Evolutionary conservation across 2,113 vertebrate species (phyloP).

Genomic region (Romanogobio albipinnatus): DNA sequence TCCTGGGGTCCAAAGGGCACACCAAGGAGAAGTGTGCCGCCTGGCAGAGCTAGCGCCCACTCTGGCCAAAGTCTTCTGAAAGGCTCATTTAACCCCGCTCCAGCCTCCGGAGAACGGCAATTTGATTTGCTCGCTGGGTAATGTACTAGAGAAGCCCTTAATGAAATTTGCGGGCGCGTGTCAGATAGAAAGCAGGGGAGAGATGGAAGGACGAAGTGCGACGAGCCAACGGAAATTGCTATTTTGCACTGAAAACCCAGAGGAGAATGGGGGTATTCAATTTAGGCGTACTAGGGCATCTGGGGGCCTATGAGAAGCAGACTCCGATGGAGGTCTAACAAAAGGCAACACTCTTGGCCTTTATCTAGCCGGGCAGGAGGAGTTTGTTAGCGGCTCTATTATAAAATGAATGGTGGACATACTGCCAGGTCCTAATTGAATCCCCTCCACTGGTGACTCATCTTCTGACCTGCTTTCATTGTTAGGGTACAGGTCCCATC

Average conservation of each 20-base stretch:
- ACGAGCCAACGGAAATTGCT: conserved; percentile 50
- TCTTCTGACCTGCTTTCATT: conserved; percentile 64
- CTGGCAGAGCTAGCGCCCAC: conserved; percentile 68
- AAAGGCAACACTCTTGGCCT: conserved; percentile 56
- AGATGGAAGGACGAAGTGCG: conserved; percentile 20
- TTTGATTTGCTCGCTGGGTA: conserved; percentile 73
- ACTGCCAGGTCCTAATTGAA: conserved; percentile 62
- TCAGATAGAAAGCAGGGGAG: conserved; percentile 39
- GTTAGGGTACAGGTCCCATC: conserved; percentile 48
- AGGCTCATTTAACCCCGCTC: conserved; percentile 71
- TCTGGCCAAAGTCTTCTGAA: conserved; percentile 66
- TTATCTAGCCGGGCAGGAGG: conserved; percentile 61
- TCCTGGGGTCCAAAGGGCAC: conserved; percentile 65
- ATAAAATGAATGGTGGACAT: conserved; percentile 63
- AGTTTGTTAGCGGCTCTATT: conserved; percentile 63
- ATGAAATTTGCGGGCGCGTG: conserved; percentile 64
- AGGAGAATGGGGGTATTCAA: conserved; percentile 53
- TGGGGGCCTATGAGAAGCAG: conserved; percentile 50
- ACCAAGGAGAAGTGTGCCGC: conserved; percentile 68
- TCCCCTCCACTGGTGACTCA: conserved; percentile 60
- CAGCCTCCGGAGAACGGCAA: conserved; percentile 66
- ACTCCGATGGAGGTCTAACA: conserved; percentile 59
- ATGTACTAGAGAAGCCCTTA: conserved; percentile 68
- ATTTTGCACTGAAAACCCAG: conserved; percentile 57
- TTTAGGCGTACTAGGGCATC: conserved; percentile 39